Conservation (phyloP, 2,888 invertebrate genomes). For the Conchocele bisecta region DNA sequence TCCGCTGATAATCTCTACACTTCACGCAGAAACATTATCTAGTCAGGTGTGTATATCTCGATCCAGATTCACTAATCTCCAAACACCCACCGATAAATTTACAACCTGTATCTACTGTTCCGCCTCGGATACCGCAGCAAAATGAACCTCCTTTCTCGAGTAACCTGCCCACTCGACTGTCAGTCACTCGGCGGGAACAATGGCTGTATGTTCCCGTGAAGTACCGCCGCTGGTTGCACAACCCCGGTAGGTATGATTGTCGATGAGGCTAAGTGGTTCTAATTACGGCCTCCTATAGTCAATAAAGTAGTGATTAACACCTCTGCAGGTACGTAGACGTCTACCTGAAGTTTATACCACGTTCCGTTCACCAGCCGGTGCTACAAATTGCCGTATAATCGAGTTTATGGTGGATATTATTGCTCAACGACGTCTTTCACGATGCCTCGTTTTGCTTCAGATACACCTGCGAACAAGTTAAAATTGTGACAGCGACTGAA, state of each 20-base stretch:
- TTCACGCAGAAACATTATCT: too few species aligned
- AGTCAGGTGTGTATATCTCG: too few species aligned
- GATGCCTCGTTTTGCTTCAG: too few species aligned
- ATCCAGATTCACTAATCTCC: too few species aligned
- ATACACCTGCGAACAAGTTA: too few species aligned
- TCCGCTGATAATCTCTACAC: conserved; percentile 12
- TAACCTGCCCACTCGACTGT: conserved; percentile 28
- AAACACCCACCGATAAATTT: too few species aligned
- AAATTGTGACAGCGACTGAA: too few species aligned
- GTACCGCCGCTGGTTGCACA: conserved; percentile 28
- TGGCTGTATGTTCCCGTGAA: conserved; percentile 8
- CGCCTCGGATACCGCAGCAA: conserved; percentile 38
- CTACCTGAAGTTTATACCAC: conserved; percentile 5
- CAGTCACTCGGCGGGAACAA: conserved; percentile 38
- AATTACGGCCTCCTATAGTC: conserved; percentile 36
- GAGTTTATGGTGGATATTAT: too few species aligned
- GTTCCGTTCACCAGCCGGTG: too few species aligned
- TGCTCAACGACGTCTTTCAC: too few species aligned
- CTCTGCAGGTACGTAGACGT: conserved; percentile 12
- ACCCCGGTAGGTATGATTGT: conserved; percentile 22
- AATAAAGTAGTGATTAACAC: conserved; percentile 51
- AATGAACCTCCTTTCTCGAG: conserved; percentile 26
- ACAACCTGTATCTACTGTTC: conserved; percentile 34
- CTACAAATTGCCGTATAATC: too few species aligned
- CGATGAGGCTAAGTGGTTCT: conserved; percentile 7